These are phyloP conservation scores for Schizopygopsis malacanthus DNA, from an alignment of 2,797 vertebrate species.

Conservation along the genomic window DNA sequence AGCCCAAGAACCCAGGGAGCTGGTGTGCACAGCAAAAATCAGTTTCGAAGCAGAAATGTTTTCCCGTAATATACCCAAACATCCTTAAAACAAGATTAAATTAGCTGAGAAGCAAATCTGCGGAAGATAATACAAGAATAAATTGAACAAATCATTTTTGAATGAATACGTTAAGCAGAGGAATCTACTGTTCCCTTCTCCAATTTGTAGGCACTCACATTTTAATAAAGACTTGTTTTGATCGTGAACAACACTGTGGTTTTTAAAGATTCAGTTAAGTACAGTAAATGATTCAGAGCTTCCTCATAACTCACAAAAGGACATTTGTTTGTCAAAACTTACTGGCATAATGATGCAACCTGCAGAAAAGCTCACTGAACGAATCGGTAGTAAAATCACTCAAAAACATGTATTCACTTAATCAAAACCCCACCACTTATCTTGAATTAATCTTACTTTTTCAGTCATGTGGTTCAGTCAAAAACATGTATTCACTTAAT, in stretches of 20 bases:
- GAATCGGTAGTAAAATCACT: neutral
- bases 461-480: too few relatives aligned
- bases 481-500: neutral
- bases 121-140: neutral
- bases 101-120: neutral
- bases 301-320: neutral
- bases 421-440: neutral
- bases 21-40: slow-evolving; percentile 25
- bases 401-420: neutral
- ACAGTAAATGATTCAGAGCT: neutral
- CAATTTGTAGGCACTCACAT: slow-evolving; percentile 3
- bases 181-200: neutral
- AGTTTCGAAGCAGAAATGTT: neutral
- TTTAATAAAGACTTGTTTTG: neutral
- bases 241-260: neutral
- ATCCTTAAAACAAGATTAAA: neutral
- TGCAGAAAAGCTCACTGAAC: neutral
- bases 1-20: slow-evolving; percentile 19
- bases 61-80: slow-evolving; percentile 3
- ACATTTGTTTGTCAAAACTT: neutral
- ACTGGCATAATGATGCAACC: neutral
- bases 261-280: neutral
- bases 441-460: neutral
- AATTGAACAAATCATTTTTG: neutral
- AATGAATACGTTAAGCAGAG: neutral